A percentile compares a stretch with the other conserved stretches of the same genome.
Conservation (phyloP, 1,140 invertebrate species). For the Muscidifurax raptorellus region DNA sequence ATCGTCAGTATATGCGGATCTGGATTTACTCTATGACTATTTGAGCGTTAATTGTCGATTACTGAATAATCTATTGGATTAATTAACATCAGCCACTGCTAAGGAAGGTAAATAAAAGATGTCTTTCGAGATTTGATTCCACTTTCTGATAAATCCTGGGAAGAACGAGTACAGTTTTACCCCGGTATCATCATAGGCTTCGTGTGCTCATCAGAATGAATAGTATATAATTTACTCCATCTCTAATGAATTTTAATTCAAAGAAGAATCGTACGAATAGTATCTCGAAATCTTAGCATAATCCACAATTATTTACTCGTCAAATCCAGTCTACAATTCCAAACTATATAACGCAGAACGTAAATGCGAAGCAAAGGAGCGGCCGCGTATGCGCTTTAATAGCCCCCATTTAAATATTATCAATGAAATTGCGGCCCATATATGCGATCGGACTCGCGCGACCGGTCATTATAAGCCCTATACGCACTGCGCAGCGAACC, state of each 20-base stretch:
- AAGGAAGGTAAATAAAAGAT: constrained; percentile 23
- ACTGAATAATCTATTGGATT: no score
- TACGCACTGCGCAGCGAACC: constrained; percentile 36
- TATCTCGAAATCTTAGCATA: background rate
- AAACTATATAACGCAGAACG: background rate
- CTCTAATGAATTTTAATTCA: constrained; percentile 4
- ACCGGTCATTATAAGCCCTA: constrained; percentile 57
- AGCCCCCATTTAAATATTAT: constrained; percentile 74
- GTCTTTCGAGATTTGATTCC: background rate
- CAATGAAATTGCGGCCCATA: constrained; percentile 70
- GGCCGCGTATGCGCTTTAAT: constrained; percentile 64
- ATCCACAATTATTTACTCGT: background rate
- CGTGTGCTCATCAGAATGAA: background rate
- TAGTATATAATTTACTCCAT: constrained; percentile 1
- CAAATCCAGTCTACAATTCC: background rate
- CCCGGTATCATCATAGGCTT: background rate
- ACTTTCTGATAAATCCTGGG: background rate
- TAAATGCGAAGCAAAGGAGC: constrained; percentile 55
- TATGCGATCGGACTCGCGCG: constrained; percentile 49
- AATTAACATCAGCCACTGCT: no score
- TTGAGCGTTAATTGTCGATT: no score
- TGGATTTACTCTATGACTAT: no score
- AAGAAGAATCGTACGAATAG: background rate
- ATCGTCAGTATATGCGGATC: no score
- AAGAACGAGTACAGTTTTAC: background rate